Percentiles rank a stretch among this genome's conserved stretches.
These are phyloP conservation scores for Cerceris rybyensis DNA, from an alignment of 2,888 invertebrate species.

Conservation along the genomic window DNA sequence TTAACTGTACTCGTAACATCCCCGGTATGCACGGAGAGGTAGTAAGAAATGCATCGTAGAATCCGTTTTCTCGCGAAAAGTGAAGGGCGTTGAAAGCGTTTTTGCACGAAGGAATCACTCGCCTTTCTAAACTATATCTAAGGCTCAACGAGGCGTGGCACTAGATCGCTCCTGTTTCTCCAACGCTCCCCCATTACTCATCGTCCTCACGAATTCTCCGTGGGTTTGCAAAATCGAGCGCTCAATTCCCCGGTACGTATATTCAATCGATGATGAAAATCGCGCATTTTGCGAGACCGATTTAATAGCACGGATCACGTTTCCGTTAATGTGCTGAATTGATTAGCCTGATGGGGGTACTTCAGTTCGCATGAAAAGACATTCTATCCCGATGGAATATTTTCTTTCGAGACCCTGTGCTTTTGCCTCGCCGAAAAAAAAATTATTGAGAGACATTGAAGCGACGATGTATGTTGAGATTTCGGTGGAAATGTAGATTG, in stretches of 20 bases:
- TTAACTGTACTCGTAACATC: not conserved
- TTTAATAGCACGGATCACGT: conserved; percentile 49
- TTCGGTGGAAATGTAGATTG: not conserved
- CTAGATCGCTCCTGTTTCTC: conserved; percentile 46
- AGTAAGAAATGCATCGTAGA: conserved; percentile 40
- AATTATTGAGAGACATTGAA: conserved; percentile 5
- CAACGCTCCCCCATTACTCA: conserved; percentile 11
- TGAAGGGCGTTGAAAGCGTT: conserved; percentile 65
- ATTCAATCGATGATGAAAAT: conserved; percentile 38
- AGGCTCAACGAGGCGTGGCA: conserved; percentile 56
- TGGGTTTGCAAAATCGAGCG: conserved; percentile 31
- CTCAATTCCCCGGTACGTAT: conserved; percentile 3
- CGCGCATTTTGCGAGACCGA: conserved; percentile 26
- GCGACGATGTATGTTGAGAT: not conserved
- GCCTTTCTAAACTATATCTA: conserved; percentile 75
- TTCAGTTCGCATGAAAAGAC: conserved; percentile 29
- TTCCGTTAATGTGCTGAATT: conserved; percentile 61
- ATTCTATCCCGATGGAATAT: conserved; percentile 31
- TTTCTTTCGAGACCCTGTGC: conserved; percentile 12
- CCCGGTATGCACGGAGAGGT: not conserved
- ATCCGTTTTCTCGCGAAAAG: conserved; percentile 64
- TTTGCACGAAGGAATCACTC: conserved; percentile 63
- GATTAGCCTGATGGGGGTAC: conserved; percentile 39
- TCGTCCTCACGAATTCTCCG: conserved; percentile 19
- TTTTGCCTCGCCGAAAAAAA: conserved; percentile 8